Conservation (phyloP, 2,888 invertebrate species). For the Mythimna ferrago region DNA sequence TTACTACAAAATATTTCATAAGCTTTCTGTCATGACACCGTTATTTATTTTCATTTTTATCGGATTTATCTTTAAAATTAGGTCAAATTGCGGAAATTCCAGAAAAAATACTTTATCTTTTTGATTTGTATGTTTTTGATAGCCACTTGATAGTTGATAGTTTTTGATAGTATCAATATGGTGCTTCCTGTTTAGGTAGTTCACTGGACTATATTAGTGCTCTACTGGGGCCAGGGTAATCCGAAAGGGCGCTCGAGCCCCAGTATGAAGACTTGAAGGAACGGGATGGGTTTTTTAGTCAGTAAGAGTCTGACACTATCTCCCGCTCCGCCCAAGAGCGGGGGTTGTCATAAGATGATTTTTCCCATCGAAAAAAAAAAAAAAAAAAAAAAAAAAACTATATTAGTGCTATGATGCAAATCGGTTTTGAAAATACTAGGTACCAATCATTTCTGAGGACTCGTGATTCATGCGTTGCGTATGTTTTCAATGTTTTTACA, state of each 20-base stretch:
- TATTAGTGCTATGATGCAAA: neutral
- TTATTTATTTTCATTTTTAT: conserved; percentile 46
- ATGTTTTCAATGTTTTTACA: too few species aligned
- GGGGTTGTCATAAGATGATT: too few species aligned
- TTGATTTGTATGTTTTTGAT: conserved; percentile 25
- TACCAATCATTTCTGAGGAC: neutral
- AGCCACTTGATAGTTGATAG: too few species aligned
- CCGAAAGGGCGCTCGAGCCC: too few species aligned
- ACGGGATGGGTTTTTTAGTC: too few species aligned
- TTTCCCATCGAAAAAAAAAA: too few species aligned
- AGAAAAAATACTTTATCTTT: conserved; percentile 30
- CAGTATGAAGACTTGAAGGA: too few species aligned
- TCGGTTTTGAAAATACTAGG: conserved; percentile 4
- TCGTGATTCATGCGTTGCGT: conserved; percentile 15
- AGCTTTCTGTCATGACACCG: conserved; percentile 4
- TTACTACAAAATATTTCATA: conserved; percentile 38
- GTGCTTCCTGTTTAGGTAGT: conserved; percentile 18
- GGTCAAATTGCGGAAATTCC: conserved; percentile 27
- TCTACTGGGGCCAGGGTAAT: too few species aligned
- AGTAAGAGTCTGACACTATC: too few species aligned
- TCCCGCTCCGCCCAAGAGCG: too few species aligned
- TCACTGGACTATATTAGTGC: neutral
- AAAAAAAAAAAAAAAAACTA: too few species aligned
- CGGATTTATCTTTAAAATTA: conserved; percentile 34
- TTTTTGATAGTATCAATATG: conserved; percentile 1